A percentile compares a stretch with the other conserved stretches of the same genome.
Conservation (phyloP, 1,140 invertebrate genomes). For the Drosophila bocki region DNA sequence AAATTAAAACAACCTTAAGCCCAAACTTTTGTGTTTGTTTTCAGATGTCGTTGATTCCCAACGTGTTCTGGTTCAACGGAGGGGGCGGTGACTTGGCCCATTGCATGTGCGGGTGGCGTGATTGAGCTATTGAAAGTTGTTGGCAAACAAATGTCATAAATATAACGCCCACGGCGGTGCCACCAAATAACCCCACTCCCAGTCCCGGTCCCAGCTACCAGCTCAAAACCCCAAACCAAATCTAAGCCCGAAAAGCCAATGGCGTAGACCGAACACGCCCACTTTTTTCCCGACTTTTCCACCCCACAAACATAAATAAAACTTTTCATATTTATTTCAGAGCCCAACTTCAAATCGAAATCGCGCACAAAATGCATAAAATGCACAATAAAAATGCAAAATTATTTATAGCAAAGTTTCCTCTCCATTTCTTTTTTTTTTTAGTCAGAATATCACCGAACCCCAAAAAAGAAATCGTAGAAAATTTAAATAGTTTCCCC, state of each 20-base stretch:
- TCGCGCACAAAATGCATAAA: constrained; percentile 72
- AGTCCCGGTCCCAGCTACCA: not conserved
- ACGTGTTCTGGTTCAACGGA: constrained; percentile 3
- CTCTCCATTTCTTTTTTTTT: constrained; percentile 23
- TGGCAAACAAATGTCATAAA: constrained; percentile 83
- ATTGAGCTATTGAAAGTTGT: constrained; percentile 82
- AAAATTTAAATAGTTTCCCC: constrained; percentile 71
- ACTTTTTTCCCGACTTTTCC: constrained; percentile 1
- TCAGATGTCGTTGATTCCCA: not conserved
- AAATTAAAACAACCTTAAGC: not conserved
- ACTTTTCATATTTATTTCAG: constrained; percentile 83
- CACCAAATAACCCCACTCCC: constrained; percentile 2
- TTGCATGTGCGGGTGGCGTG: constrained; percentile 69
- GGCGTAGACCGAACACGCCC: constrained; percentile 7
- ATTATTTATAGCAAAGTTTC: constrained; percentile 81
- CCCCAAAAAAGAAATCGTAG: constrained; percentile 44
- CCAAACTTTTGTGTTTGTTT: constrained; percentile 1
- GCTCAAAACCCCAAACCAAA: not conserved
- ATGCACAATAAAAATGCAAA: constrained; percentile 83
- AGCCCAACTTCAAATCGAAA: constrained; percentile 77
- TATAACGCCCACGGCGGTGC: constrained; percentile 63
- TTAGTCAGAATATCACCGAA: too few species aligned
- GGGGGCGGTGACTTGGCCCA: constrained; percentile 11
- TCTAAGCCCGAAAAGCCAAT: constrained; percentile 13
- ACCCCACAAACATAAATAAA: constrained; percentile 75